phyloP scores from a whole-genome alignment of 1,140 invertebrate genomes.

The Asobara japonica region DNA sequence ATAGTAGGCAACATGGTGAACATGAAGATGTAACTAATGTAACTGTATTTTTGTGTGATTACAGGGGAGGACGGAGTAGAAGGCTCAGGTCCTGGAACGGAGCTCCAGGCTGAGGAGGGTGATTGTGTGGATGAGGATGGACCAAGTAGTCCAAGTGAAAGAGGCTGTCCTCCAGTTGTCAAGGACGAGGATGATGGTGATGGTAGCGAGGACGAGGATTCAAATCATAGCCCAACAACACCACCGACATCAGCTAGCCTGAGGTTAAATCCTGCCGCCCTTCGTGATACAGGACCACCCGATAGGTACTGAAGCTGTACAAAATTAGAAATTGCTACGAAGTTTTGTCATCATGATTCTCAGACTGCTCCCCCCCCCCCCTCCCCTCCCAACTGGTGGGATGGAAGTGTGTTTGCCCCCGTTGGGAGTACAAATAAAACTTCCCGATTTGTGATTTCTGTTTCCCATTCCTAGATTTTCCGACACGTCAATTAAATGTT shows the following conservation, averaged over 20 bases:
- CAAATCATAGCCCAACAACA: constrained; percentile 52
- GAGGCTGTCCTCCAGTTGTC: constrained; percentile 55
- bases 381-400: too few relatives aligned
- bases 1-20: not conserved
- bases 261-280: constrained; percentile 58
- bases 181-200: constrained; percentile 65
- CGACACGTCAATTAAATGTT: too few relatives aligned
- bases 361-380: too few relatives aligned
- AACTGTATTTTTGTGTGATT: too few relatives aligned
- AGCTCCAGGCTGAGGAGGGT: constrained; percentile 66
- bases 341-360: too few relatives aligned
- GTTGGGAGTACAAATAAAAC: too few relatives aligned
- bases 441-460: too few relatives aligned
- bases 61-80: constrained; percentile 71
- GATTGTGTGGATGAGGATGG: constrained; percentile 68
- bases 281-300: constrained; percentile 60
- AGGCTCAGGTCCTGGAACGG: constrained; percentile 66
- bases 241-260: constrained; percentile 53
- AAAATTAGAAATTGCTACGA: too few relatives aligned
- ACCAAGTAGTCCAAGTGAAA: constrained; percentile 67
- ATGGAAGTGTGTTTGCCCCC: too few relatives aligned
- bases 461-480: too few relatives aligned
- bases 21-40: too few relatives aligned
- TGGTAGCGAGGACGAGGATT: constrained; percentile 61
- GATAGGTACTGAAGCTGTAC: constrained; percentile 61